These are phyloP conservation scores for Tupiocoris notatus DNA, from an alignment of 2,888 invertebrate species.

Conservation along the genomic window DNA sequence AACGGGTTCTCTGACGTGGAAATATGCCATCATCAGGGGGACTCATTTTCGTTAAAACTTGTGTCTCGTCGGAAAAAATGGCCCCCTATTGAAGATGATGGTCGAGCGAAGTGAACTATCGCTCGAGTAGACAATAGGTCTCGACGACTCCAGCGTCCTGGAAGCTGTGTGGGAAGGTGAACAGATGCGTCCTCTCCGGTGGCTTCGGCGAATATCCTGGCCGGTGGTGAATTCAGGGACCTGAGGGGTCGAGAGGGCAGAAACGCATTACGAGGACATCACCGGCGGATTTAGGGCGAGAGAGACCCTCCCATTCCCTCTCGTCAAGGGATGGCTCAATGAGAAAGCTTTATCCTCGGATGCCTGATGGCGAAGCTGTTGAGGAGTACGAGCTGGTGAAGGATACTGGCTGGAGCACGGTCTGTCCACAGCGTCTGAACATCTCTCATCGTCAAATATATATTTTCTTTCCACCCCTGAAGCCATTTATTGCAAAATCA, in stretches of 20 bases:
- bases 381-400: not conserved
- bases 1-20: too few species aligned
- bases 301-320: not conserved
- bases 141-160: not conserved
- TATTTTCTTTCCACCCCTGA: not conserved
- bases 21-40: too few species aligned
- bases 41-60: too few species aligned
- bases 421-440: not conserved
- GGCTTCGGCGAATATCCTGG: not conserved
- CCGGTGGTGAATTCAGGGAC: not conserved
- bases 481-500: not conserved
- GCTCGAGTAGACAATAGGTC: not conserved
- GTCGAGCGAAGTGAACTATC: not conserved
- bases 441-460: not conserved
- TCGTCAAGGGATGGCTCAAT: not conserved
- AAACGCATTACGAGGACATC: not conserved
- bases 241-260: not conserved
- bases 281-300: not conserved
- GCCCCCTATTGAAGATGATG: not conserved
- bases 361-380: not conserved
- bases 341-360: not conserved
- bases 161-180: not conserved
- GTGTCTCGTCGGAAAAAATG: not conserved
- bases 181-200: not conserved
- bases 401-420: not conserved